Evolutionary conservation across 2,113 vertebrate genomes (phyloP).

Genomic region (Carlito syrichta): DNA sequence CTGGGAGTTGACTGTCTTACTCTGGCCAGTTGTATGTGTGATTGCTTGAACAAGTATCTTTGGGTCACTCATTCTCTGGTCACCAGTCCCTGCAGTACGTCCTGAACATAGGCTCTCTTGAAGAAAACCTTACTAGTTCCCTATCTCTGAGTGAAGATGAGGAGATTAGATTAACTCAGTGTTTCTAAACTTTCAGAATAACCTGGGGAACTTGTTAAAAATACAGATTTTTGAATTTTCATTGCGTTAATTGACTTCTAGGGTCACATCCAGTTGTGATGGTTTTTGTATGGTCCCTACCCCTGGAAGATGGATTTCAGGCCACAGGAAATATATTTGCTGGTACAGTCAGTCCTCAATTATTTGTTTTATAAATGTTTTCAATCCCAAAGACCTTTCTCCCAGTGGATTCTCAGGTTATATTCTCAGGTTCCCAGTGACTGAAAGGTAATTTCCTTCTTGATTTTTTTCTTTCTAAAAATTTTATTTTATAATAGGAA

Average conservation of each 20-base stretch:
- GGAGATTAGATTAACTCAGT: not conserved
- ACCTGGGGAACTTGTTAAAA: not conserved
- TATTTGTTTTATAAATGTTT: not conserved
- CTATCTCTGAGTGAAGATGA: not conserved
- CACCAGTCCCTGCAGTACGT: not conserved
- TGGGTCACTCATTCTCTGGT: not conserved
- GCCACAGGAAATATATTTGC: not conserved
- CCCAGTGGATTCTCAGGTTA: not conserved
- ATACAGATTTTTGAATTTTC: not conserved
- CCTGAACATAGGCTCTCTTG: not conserved
- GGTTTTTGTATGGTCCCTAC: not conserved
- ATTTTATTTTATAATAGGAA: no score
- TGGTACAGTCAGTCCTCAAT: not conserved
- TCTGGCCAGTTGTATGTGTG: not conserved
- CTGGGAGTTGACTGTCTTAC: not conserved
- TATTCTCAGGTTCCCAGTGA: not conserved
- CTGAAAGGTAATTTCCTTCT: slow-evolving; percentile 28
- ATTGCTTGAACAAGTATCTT: not conserved
- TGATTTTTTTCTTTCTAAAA: no score
- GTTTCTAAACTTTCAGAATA: not conserved
- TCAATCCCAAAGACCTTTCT: not conserved
- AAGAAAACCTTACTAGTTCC: not conserved
- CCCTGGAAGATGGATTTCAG: not conserved
- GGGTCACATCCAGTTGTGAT: not conserved
- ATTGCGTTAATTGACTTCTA: not conserved